Conservation (phyloP, 1,140 invertebrate genomes). For the Aphis gossypii region DNA sequence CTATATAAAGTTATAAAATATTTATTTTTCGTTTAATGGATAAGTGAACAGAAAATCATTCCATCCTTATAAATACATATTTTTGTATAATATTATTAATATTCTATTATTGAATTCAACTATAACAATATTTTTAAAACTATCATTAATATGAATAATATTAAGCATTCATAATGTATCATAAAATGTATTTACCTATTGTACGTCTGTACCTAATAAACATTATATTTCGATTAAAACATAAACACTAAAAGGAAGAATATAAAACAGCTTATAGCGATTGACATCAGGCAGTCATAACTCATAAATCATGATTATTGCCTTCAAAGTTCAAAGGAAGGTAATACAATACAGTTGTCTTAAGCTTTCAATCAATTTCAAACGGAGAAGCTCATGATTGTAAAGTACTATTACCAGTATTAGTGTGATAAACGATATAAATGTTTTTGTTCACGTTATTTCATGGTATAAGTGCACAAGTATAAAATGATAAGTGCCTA, state of each 20-base stretch:
- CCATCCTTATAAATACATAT: neutral
- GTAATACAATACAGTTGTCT: neutral
- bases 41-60: neutral
- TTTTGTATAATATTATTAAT: neutral
- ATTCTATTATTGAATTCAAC: no score
- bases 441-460: neutral
- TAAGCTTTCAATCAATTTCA: neutral
- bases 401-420: neutral
- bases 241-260: neutral
- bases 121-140: no score
- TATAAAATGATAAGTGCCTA: neutral
- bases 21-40: neutral
- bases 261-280: neutral
- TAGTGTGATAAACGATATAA: neutral
- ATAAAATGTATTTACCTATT: no score
- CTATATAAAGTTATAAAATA: neutral
- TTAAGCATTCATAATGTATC: no score
- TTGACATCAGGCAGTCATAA: neutral
- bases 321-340: neutral
- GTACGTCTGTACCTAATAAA: no score
- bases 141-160: no score
- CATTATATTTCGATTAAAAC: neutral
- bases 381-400: neutral
- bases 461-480: neutral
- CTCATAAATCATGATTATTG: slow-evolving; percentile 9